A percentile compares a stretch with the other conserved stretches of the same genome.
Evolutionary conservation across 2,797 vertebrate genomes (phyloP).

Genomic region (Chiloscyllium punctatum): DNA sequence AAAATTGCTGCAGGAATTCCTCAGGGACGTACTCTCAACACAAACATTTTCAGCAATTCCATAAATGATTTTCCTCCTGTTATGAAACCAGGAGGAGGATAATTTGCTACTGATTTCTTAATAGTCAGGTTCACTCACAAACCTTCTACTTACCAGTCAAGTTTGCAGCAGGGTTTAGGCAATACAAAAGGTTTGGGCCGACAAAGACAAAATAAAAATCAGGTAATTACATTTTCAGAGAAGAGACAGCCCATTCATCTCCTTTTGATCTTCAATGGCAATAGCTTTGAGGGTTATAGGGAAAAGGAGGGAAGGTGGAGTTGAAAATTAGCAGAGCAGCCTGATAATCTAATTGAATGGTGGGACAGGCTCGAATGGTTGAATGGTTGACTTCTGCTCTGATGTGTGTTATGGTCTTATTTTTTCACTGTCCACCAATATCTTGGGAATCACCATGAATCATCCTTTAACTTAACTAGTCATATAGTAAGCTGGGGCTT

Average conservation of each 20-base stretch:
- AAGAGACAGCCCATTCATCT: background rate
- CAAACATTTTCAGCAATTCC: background rate
- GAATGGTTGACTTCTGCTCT: no score
- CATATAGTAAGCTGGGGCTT: background rate
- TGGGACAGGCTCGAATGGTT: no score
- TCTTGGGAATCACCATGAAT: background rate
- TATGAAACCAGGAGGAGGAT: background rate
- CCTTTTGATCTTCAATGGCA: background rate
- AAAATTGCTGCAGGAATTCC: background rate
- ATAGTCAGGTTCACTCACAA: background rate
- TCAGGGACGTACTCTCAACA: background rate
- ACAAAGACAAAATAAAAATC: background rate
- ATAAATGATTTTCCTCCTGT: background rate
- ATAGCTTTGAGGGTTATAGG: background rate
- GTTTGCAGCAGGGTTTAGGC: background rate
- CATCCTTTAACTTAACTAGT: no score
- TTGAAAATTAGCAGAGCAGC: no score
- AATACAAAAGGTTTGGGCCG: background rate
- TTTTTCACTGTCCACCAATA: background rate
- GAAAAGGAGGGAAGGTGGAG: no score
- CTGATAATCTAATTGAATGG: no score
- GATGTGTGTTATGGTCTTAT: background rate
- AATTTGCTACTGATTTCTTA: background rate
- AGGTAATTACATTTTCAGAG: background rate
- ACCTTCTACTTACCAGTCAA: background rate